phyloP scores from a whole-genome alignment of 1,140 invertebrate genomes.

The Psilanteris sp. region DNA sequence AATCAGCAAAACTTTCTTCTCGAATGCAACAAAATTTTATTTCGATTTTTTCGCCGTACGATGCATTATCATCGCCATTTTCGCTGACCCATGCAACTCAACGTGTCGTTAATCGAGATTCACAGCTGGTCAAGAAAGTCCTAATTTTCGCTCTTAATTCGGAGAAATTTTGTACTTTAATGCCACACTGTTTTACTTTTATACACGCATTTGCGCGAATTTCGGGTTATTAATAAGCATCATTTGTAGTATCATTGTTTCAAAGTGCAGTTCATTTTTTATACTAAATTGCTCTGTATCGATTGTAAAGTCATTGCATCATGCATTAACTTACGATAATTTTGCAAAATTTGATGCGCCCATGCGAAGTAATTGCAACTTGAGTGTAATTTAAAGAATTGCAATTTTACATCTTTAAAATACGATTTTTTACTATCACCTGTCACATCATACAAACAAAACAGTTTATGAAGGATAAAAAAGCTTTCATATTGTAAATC shows the following conservation, averaged over 20 bases:
- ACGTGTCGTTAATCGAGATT: conserved; percentile 32
- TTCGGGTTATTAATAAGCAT: conserved; percentile 21
- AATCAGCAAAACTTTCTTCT: conserved; percentile 55
- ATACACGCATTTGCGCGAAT: conserved; percentile 8
- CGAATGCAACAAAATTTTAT: conserved; percentile 34
- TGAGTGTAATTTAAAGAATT: too few relatives aligned
- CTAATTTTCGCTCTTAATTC: conserved; percentile 42
- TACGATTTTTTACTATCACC: too few relatives aligned
- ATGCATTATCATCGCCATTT: conserved; percentile 59
- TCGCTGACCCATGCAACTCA: conserved; percentile 45
- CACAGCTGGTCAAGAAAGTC: conserved; percentile 36
- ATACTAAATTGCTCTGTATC: conserved; percentile 27
- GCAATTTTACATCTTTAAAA: too few relatives aligned
- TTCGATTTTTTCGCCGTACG: conserved; percentile 29
- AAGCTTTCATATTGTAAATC: too few relatives aligned
- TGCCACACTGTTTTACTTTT: conserved; percentile 1
- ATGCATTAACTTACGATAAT: too few relatives aligned
- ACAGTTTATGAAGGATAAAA: too few relatives aligned
- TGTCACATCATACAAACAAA: too few relatives aligned
- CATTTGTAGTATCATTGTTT: conserved; percentile 27
- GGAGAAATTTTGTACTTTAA: conserved; percentile 43
- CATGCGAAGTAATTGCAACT: too few relatives aligned
- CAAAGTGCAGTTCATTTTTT: neutral
- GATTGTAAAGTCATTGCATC: too few relatives aligned
- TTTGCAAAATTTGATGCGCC: too few relatives aligned